These are phyloP conservation scores for Pyrgus malvae DNA, from an alignment of 2,888 invertebrate species.

Conservation along the genomic window DNA sequence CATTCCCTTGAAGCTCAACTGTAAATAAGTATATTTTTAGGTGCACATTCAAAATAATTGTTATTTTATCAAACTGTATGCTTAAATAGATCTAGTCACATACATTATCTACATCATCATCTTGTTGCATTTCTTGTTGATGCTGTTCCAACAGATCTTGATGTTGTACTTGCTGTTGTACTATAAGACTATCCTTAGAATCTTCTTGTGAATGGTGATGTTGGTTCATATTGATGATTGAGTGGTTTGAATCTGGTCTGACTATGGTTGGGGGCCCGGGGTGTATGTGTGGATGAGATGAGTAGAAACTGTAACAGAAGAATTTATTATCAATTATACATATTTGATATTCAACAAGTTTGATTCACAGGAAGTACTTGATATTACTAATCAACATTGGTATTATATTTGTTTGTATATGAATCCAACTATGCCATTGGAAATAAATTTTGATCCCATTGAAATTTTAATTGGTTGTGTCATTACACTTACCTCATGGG, in stretches of 20 bases:
- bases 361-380: too few relatives aligned
- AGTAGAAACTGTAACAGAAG: constrained; percentile 67
- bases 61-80: too few relatives aligned
- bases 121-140: constrained; percentile 74
- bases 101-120: constrained; percentile 67
- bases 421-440: too few relatives aligned
- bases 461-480: background rate
- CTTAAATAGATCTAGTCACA: constrained; percentile 6
- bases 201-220: constrained; percentile 70
- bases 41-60: too few relatives aligned
- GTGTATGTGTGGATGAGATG: constrained; percentile 70
- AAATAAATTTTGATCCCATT: too few relatives aligned
- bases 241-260: constrained; percentile 70
- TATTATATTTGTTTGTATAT: too few relatives aligned
- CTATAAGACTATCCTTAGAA: constrained; percentile 74
- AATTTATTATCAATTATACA: background rate
- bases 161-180: constrained; percentile 75
- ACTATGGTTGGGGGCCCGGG: constrained; percentile 71
- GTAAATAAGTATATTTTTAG: constrained; percentile 36
- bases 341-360: background rate
- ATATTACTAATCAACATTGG: too few relatives aligned
- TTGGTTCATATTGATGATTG: constrained; percentile 73
- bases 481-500: constrained; percentile 80
- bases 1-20: constrained; percentile 78
- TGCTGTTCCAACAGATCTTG: constrained; percentile 77